Base-by-base conservation (phyloP, 1,140 invertebrate species). In the Microplitis mediator region DNA sequence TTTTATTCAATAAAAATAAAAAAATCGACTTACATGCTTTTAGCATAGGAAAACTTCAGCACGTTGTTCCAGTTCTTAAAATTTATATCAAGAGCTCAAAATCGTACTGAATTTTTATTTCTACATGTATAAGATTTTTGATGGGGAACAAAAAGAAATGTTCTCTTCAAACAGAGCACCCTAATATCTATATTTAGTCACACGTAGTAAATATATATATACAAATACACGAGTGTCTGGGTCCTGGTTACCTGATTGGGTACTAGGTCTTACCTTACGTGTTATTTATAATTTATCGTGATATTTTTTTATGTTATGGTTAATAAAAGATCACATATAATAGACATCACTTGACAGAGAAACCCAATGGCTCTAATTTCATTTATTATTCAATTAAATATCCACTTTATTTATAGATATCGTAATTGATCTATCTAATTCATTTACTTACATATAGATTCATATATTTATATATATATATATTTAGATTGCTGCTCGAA, bases 281-380 rank as follows among this genome's bases (percentile, higher is more conserved):
- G 51, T 9, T 13, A 4, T 61, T 61, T 3, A 34, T 31, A n/a
- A 11, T 9, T 60, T 13, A 31, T 60, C 31, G 9, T 23, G 3
- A 60, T 60, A 23, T 31, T 35, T n/a, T 68, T 56, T 23, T 54
- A 39, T 35, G 60, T 45, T 45, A 72, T 75, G 67, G 74, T 71
- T 68, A 74, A 78, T 72, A 36, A 72, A 71, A 73, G 9, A 63
- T 16, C 31, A 63, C 34, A 14, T 35, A 50, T 69, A 60, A 45
- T 60, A 4, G 61, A 45, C 31, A n/a, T 58, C 39, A 62, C 68
- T 69, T 69, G 68, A 69, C 68, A 69, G 56, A 69, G 45, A 71
- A 71, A 71, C 69, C 45, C 31, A 63, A 52, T 66, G 39, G 13
- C 3, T 36, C 45, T 69, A 39, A 61, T 35, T 54, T 4, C 58